These are phyloP conservation scores for Chelonoidis abingdonii DNA, from an alignment of 2,113 vertebrate species.

Conservation along the genomic window DNA sequence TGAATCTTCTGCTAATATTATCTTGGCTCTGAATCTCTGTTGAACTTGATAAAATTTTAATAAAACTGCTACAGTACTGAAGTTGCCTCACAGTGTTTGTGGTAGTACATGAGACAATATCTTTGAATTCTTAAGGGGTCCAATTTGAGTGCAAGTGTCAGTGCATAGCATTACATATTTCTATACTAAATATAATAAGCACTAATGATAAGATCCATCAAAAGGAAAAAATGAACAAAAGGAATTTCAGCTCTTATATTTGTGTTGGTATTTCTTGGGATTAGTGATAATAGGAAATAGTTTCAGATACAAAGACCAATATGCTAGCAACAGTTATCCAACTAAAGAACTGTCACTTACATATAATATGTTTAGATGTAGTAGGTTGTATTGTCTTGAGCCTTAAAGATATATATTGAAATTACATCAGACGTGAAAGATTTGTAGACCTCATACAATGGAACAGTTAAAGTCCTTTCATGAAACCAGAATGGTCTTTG, in stretches of 20 bases:
- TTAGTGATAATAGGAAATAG: not conserved
- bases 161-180: not conserved
- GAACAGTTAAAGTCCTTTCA: not conserved
- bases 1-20: not conserved
- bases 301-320: not conserved
- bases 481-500: not conserved
- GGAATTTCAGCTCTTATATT: not conserved
- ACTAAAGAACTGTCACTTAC: not conserved
- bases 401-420: not conserved
- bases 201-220: not conserved
- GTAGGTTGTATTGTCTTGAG: not conserved
- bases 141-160: not conserved
- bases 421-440: not conserved
- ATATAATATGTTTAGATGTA: not conserved
- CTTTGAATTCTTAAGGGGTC: not conserved
- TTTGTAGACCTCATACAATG: not conserved
- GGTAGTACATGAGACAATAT: not conserved
- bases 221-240: not conserved
- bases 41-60: not conserved
- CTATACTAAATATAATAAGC: not conserved
- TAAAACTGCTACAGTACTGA: not conserved
- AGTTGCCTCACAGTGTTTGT: not conserved
- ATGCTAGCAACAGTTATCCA: not conserved
- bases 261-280: not conserved
- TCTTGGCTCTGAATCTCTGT: not conserved